phyloP scores from a whole-genome alignment of 2,888 invertebrate genomes.

The Pyralis farinalis region DNA sequence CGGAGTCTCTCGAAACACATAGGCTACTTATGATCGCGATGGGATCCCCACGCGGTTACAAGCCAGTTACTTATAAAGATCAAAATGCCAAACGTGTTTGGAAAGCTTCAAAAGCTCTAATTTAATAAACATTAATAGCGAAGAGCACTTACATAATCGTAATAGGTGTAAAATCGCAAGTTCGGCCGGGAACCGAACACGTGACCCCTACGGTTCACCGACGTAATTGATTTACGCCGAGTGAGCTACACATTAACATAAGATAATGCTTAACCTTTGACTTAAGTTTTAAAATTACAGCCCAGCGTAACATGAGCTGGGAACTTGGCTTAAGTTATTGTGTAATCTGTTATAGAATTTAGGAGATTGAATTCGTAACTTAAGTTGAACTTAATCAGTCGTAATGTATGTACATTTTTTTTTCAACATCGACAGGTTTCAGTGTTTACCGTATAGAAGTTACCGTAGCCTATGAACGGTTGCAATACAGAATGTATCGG shows the following conservation, averaged over 20 bases:
- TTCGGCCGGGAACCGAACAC: constrained; percentile 47
- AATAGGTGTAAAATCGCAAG: constrained; percentile 55
- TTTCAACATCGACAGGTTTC: too few species aligned
- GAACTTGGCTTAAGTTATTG: constrained; percentile 2
- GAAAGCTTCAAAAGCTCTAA: background rate
- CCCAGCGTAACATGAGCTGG: constrained; percentile 35
- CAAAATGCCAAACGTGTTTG: background rate
- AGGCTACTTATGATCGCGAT: too few species aligned
- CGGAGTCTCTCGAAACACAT: too few species aligned
- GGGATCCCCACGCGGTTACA: too few species aligned
- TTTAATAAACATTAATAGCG: constrained; percentile 11
- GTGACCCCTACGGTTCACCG: constrained; percentile 66
- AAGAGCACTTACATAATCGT: constrained; percentile 43
- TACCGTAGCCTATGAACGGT: too few species aligned
- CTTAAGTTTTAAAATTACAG: constrained; percentile 68
- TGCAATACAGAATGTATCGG: too few species aligned
- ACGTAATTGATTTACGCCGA: constrained; percentile 76
- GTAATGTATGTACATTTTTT: too few species aligned
- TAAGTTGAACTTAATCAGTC: too few species aligned
- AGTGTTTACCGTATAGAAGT: too few species aligned
- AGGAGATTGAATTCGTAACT: background rate
- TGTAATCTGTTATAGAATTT: constrained; percentile 1
- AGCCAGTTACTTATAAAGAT: too few species aligned
- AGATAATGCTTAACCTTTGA: constrained; percentile 77
- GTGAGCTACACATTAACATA: constrained; percentile 73